A percentile compares a stretch with the other conserved stretches of the same genome.
Evolutionary conservation across 2,888 invertebrate species (phyloP).

Genomic region (Drymonia ruficornis): DNA sequence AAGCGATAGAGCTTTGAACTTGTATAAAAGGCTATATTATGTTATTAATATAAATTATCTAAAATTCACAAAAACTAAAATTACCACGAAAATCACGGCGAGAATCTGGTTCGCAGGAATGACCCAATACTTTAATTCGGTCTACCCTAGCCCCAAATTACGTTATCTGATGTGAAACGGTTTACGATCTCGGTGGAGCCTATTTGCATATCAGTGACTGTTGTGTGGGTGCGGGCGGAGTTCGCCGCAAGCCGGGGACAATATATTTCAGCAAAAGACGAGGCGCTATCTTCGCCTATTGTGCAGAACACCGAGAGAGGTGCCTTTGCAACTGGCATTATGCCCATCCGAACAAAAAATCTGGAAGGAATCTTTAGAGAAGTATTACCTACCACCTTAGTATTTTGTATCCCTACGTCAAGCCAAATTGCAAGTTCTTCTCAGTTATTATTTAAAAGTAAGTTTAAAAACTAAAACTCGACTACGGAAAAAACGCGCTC

Average conservation of each 20-base stretch:
- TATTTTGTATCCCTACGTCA: neutral
- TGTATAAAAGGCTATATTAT: too few relatives aligned
- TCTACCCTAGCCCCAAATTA: constrained; percentile 67
- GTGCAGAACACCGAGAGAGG: constrained; percentile 59
- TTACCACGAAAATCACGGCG: too few relatives aligned
- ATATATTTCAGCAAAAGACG: constrained; percentile 74
- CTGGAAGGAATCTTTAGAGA: neutral
- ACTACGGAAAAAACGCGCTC: too few relatives aligned
- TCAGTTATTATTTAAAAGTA: neutral
- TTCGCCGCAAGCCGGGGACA: constrained; percentile 62
- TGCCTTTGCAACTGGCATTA: constrained; percentile 57
- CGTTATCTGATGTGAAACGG: constrained; percentile 75
- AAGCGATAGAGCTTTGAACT: too few relatives aligned
- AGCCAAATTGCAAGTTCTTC: neutral
- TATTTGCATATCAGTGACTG: constrained; percentile 78
- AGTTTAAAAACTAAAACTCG: too few relatives aligned
- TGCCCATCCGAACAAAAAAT: constrained; percentile 40
- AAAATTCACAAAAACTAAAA: too few relatives aligned
- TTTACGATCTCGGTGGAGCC: constrained; percentile 74
- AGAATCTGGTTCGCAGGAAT: too few relatives aligned
- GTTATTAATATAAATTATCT: too few relatives aligned
- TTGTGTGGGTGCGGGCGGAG: constrained; percentile 56
- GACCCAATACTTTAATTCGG: constrained; percentile 38
- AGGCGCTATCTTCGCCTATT: constrained; percentile 69
- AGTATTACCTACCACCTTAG: neutral